Base-by-base conservation (phyloP, 1,140 invertebrate genomes). In the Aphelenchoides fujianensis region DNA sequence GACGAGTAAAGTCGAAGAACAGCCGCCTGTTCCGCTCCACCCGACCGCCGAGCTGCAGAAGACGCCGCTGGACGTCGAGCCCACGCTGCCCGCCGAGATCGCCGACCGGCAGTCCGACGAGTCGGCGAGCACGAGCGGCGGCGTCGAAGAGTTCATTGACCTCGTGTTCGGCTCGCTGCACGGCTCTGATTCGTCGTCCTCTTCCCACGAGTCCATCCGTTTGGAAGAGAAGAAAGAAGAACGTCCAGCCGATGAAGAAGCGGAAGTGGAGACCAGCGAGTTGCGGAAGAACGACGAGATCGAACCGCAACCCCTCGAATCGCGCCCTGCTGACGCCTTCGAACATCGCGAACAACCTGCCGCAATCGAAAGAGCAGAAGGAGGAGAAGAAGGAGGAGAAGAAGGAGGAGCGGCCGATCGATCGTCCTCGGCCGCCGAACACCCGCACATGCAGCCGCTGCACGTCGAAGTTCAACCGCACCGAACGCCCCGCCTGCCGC, bases 141-240 rank as follows among this genome's bases (percentile, higher is more conserved):
- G 55, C 5, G 55, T 59, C 55, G 55, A 59, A 5, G 55, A 59
- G 55, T 59, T 59, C 34, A 59, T 59, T 59, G 55, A 59, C 34
- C 5, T 7, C 12, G 34, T 59, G 28, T 59, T 59, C 19, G 55
- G 19, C 5, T 19, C 55, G 5, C 7, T 59, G 5, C 28, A 59
- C 55, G 19, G 19, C 19, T 19, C 5, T 7, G 5, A n/a, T n/a
- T n/a, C n/a, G n/a, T n/a, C n/a, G n/a, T n/a, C n/a, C n/a, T n/a
- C n/a, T n/a, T n/a, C n/a, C n/a, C n/a, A n/a, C n/a, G n/a, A n/a
- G n/a, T n/a, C n/a, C n/a, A n/a, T n/a, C n/a, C n/a, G n/a, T n/a
- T n/a, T n/a, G n/a, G n/a, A n/a, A n/a, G 19, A 59, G 19, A 19
- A 5, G 27, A 59, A 23, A 19, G 34, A 59, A 32, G 23, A 16